Percentiles rank a stretch among this genome's conserved stretches.
Conservation (phyloP, 2,797 vertebrate species). For the Enteromius viviparus region DNA sequence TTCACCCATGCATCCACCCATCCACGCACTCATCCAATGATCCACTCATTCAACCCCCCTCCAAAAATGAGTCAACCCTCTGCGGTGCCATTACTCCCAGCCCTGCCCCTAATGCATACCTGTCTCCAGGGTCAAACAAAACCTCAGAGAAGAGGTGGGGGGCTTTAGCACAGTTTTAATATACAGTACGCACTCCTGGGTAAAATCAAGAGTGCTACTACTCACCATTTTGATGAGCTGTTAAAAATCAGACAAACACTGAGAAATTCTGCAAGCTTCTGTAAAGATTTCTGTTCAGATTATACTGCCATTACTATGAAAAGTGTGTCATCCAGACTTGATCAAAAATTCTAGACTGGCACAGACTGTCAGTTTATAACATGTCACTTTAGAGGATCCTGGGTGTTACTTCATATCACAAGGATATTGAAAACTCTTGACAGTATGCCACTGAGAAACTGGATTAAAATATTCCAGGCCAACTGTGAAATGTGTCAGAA, state of each 20-base stretch:
- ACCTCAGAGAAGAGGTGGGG: slow-evolving; percentile 26
- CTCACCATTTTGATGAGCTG: not conserved
- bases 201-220: not conserved
- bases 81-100: slow-evolving; percentile 51
- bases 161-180: slow-evolving; percentile 3
- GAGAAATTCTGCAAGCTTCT: not conserved
- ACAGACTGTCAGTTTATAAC: not conserved
- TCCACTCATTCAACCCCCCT: slow-evolving; percentile 31
- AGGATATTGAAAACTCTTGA: slow-evolving; percentile 30
- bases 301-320: not conserved
- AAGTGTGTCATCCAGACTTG: not conserved
- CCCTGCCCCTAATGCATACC: slow-evolving; percentile 27
- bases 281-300: not conserved
- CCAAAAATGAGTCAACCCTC: slow-evolving; percentile 46
- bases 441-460: slow-evolving; percentile 25
- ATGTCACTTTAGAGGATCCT: not conserved
- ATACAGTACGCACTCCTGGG: not conserved
- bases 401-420: not conserved
- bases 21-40: slow-evolving; percentile 32
- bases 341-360: slow-evolving; percentile 1
- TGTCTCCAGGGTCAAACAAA: slow-evolving; percentile 45
- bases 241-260: not conserved
- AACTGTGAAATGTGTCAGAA: slow-evolving; percentile 13
- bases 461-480: slow-evolving; percentile 15
- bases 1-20: slow-evolving; percentile 36